These are phyloP conservation scores for Chrysogorgia sp. DNA, from an alignment of 92 coral and sea anemone species.

Conservation along the genomic window DNA sequence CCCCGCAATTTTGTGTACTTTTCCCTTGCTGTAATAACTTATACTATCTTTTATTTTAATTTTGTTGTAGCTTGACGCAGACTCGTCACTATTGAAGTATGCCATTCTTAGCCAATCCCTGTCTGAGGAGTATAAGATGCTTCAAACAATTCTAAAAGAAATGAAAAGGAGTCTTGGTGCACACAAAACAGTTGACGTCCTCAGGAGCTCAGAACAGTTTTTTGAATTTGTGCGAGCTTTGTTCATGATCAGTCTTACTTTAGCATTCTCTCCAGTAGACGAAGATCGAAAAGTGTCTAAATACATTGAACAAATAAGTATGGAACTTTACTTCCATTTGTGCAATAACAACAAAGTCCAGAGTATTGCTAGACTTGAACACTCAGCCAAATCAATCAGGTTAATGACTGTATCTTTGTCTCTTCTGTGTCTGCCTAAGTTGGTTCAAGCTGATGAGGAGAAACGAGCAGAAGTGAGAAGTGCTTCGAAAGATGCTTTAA, in stretches of 20 bases:
- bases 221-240: conserved; percentile 39
- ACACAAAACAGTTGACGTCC: conserved; percentile 29
- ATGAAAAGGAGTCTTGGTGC: conserved; percentile 32
- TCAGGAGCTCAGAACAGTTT: conserved; percentile 29
- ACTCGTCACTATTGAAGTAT: conserved; percentile 21
- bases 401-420: conserved; percentile 14
- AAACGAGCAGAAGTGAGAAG: background rate
- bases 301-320: conserved; percentile 21
- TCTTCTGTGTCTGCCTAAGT: conserved; percentile 15
- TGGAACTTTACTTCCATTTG: conserved; percentile 19
- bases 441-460: background rate
- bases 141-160: conserved; percentile 29
- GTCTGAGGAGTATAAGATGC: conserved; percentile 5
- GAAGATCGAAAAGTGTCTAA: conserved; percentile 24
- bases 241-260: conserved; percentile 30
- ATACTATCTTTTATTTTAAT: background rate
- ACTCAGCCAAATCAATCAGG: conserved; percentile 7
- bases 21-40: background rate
- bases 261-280: conserved; percentile 29
- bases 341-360: conserved; percentile 26
- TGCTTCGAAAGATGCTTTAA: background rate
- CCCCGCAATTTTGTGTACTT: background rate
- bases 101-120: conserved; percentile 28
- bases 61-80: conserved; percentile 30
- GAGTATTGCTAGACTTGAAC: conserved; percentile 17